Conservation (phyloP, 1,140 invertebrate genomes). For the Acromyrmex heyeri region DNA sequence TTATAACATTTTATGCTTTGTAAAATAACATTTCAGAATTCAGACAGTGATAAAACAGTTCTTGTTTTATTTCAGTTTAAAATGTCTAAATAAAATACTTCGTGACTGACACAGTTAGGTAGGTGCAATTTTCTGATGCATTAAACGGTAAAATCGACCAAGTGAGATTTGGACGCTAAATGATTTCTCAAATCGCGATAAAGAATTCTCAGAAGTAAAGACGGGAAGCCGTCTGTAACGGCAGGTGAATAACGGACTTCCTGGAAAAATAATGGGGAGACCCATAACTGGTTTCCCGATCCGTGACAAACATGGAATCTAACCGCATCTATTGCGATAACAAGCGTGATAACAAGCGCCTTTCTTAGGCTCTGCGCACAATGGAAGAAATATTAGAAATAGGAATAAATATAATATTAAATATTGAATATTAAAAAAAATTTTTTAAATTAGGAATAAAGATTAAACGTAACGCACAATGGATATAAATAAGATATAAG, state of each 20-base stretch:
- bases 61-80: no score
- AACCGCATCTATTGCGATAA: conserved; percentile 50
- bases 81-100: background rate
- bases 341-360: conserved; percentile 32
- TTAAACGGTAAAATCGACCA: background rate
- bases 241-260: conserved; percentile 66
- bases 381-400: no score
- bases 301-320: conserved; percentile 41
- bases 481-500: no score
- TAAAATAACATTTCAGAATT: background rate
- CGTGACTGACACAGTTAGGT: background rate
- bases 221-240: conserved; percentile 18
- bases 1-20: background rate
- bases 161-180: background rate
- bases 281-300: conserved; percentile 50
- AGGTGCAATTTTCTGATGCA: background rate
- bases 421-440: no score
- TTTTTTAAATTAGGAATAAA: no score
- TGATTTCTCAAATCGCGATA: conserved; percentile 7
- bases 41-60: background rate
- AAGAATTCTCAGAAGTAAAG: conserved; percentile 12
- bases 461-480: no score
- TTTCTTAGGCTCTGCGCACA: background rate
- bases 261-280: conserved; percentile 57
- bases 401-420: no score